Conservation (phyloP, 2,797 vertebrate species). For the Muraenolepis orangiensis region DNA sequence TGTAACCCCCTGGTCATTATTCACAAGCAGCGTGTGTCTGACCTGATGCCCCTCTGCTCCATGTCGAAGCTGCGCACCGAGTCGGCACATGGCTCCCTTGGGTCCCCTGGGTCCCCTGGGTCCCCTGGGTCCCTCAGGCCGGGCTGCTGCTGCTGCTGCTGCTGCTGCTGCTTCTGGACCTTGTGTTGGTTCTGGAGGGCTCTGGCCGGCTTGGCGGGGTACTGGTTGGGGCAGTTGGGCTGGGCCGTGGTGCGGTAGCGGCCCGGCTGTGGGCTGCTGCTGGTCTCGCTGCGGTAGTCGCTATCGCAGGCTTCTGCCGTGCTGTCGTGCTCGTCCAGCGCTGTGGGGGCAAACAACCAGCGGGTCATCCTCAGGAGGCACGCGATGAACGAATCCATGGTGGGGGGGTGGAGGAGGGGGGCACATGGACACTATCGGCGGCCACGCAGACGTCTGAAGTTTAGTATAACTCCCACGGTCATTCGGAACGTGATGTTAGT, state of each 20-base stretch:
- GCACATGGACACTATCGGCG: not conserved
- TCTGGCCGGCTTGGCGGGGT: slow-evolving; percentile 67
- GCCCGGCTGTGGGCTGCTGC: slow-evolving; percentile 86
- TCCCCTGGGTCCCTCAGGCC: slow-evolving; percentile 79
- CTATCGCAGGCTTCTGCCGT: slow-evolving; percentile 95
- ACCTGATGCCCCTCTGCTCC: slow-evolving; percentile 83
- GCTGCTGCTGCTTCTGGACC: slow-evolving; percentile 76
- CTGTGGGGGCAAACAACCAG: slow-evolving; percentile 56
- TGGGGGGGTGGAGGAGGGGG: too few species aligned
- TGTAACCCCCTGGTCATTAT: not conserved
- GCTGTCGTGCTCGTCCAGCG: slow-evolving; percentile 93
- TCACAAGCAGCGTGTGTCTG: not conserved
- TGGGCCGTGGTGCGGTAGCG: slow-evolving; percentile 88
- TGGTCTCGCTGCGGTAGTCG: slow-evolving; percentile 96
- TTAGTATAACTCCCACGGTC: not conserved
- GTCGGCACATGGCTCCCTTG: slow-evolving; percentile 78
- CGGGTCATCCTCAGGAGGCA: not conserved
- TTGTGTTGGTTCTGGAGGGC: not conserved
- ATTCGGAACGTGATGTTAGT: not conserved
- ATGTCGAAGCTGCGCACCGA: slow-evolving; percentile 84
- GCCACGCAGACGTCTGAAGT: not conserved
- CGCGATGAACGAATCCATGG: not conserved
- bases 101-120: too few species aligned
- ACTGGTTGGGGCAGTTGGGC: slow-evolving; percentile 95
- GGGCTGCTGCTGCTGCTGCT: slow-evolving; percentile 39